Percentiles rank a stretch among this genome's conserved stretches.
These are phyloP conservation scores for Apostichopus californicus DNA, from an alignment of 35 echinoderm and acorn worm genomes.

Conservation along the genomic window DNA sequence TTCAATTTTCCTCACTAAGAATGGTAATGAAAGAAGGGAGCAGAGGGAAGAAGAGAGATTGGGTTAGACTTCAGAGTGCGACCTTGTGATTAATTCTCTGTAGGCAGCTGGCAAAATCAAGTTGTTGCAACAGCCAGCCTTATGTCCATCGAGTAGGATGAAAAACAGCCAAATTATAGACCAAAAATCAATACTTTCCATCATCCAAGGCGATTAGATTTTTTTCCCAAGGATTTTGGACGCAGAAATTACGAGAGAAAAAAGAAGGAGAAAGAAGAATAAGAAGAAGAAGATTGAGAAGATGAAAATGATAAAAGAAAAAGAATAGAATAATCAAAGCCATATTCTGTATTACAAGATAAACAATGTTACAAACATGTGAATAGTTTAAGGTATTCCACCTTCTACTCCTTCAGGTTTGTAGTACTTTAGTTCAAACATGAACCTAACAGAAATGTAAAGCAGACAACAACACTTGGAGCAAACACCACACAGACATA, in stretches of 20 bases:
- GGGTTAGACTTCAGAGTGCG: slow-evolving; percentile 29
- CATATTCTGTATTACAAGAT: background rate
- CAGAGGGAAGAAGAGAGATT: slow-evolving; percentile 3
- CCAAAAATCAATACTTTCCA: slow-evolving; percentile 44
- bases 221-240: slow-evolving; percentile 42
- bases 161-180: slow-evolving; percentile 53
- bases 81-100: slow-evolving; percentile 55
- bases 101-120: slow-evolving; percentile 53
- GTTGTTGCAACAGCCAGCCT: slow-evolving; percentile 50
- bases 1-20: slow-evolving; percentile 38
- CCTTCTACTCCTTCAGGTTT: too few species aligned
- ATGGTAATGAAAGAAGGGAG: slow-evolving; percentile 27
- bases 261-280: background rate
- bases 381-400: background rate
- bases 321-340: background rate
- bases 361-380: background rate
- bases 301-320: background rate
- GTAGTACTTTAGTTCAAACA: too few species aligned
- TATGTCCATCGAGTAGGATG: slow-evolving; percentile 38
- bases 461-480: too few species aligned
- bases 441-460: too few species aligned
- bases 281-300: background rate
- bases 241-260: background rate
- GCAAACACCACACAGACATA: too few species aligned
- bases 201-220: slow-evolving; percentile 47